Conservation (phyloP, 2,113 vertebrate species). For the Dromas ardeola region DNA sequence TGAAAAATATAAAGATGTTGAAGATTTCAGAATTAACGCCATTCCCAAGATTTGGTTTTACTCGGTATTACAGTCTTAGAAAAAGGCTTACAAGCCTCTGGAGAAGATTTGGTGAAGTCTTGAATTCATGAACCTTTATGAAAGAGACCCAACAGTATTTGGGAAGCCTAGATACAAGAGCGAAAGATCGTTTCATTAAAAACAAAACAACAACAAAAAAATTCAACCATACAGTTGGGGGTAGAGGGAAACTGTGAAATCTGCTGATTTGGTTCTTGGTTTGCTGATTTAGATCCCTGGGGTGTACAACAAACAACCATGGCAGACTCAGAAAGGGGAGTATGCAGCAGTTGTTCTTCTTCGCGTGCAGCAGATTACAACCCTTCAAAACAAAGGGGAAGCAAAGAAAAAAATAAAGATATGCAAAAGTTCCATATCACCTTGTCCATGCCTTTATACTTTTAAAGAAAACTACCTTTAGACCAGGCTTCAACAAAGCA, state of each 20-base stretch:
- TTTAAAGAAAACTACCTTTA: not conserved
- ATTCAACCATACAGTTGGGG: fast-evolving
- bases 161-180: not conserved
- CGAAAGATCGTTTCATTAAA: not conserved
- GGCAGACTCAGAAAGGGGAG: not conserved
- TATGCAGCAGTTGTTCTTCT: not conserved
- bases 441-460: not conserved
- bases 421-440: not conserved
- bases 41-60: not conserved
- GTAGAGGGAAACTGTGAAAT: not conserved
- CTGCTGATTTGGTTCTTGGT: not conserved
- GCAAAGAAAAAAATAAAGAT: not conserved
- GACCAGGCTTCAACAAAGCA: not conserved
- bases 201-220: not conserved
- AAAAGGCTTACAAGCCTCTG: not conserved
- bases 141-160: not conserved
- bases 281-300: not conserved
- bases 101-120: not conserved
- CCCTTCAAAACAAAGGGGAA: not conserved
- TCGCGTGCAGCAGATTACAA: not conserved
- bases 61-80: not conserved
- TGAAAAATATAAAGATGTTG: not conserved
- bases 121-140: not conserved
- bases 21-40: not conserved
- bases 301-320: not conserved